Conservation (phyloP, 2,113 vertebrate species). For the Loxodonta africana region DNA sequence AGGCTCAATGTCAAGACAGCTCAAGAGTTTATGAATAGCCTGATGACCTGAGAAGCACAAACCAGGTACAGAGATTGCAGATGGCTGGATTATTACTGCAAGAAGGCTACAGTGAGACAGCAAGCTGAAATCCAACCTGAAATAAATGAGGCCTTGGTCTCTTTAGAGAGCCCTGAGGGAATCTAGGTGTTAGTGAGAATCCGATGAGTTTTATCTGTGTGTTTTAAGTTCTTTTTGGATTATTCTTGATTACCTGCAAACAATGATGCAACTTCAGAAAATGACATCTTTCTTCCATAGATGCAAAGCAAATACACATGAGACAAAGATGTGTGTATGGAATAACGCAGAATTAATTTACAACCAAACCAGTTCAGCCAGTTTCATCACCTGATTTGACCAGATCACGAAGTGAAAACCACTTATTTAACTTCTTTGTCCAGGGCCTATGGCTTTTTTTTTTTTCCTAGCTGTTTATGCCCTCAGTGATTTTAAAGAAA, state of each 20-base stretch:
- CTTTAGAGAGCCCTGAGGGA: slow-evolving; percentile 43
- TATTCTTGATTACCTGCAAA: slow-evolving; percentile 18
- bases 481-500: slow-evolving; percentile 54
- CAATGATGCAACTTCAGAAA: not conserved
- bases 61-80: not conserved
- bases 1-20: not conserved
- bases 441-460: not conserved
- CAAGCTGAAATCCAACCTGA: not conserved
- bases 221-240: slow-evolving; percentile 26
- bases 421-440: not conserved
- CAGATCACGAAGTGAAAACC: not conserved
- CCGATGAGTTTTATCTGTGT: slow-evolving; percentile 23
- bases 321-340: not conserved
- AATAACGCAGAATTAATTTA: not conserved
- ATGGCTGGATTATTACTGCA: not conserved
- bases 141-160: slow-evolving; percentile 48
- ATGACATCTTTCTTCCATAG: slow-evolving; percentile 6
- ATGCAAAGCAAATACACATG: not conserved
- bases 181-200: not conserved
- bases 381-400: not conserved
- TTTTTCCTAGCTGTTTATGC: not conserved
- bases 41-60: slow-evolving; percentile 32
- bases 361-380: not conserved
- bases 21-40: slow-evolving; percentile 45
- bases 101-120: not conserved